Conservation (phyloP, 2,888 invertebrate species). For the Parnassius apollo region DNA sequence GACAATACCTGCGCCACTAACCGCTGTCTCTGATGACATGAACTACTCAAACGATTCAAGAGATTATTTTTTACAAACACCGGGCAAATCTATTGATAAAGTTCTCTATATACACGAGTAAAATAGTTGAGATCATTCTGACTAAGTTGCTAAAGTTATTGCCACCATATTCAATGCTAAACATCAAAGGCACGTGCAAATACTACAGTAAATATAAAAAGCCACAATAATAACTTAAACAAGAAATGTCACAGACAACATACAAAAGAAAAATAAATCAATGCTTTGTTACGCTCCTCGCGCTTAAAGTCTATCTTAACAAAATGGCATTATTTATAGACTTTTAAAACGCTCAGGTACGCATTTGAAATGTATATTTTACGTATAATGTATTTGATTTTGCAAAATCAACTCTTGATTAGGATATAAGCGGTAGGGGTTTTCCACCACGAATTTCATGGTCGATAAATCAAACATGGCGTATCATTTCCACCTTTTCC, state of each 20-base stretch:
- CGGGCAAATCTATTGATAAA: neutral
- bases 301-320: neutral
- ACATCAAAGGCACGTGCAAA: slow-evolving; percentile 11
- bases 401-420: slow-evolving; percentile 17
- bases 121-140: slow-evolving; percentile 41
- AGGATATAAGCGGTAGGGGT: neutral
- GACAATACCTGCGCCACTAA: neutral
- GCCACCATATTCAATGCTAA: slow-evolving; percentile 50
- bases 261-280: slow-evolving; percentile 2
- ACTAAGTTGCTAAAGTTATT: slow-evolving; percentile 45
- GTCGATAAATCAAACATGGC: slow-evolving; percentile 12
- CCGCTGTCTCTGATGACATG: neutral
- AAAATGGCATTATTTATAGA: slow-evolving; percentile 15
- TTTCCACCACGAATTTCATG: slow-evolving; percentile 5
- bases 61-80: neutral
- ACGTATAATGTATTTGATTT: slow-evolving; percentile 13
- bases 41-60: no score
- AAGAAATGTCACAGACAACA: slow-evolving; percentile 11
- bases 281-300: neutral
- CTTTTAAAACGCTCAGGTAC: slow-evolving; percentile 13
- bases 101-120: neutral
- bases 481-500: neutral
- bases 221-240: slow-evolving; percentile 13
- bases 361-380: neutral
- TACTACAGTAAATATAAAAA: slow-evolving; percentile 16